Base-by-base conservation (phyloP, 2,113 vertebrate species). In the Chamaetylas fuelleborni region DNA sequence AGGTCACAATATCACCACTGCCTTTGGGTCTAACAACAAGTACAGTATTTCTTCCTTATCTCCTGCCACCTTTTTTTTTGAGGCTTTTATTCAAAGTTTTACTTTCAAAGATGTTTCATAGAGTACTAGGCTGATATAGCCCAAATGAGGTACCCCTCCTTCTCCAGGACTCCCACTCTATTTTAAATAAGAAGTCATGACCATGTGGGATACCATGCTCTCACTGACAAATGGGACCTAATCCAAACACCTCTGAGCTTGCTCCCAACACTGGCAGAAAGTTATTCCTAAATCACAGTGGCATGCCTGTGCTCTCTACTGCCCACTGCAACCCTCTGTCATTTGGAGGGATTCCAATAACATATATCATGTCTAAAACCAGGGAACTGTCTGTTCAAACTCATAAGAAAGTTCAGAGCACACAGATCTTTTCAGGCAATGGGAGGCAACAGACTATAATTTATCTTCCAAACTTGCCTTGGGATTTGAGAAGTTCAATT, bases 71-170 rank as follows among this genome's bases (percentile, higher is more conserved):
- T 80, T 71, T 76, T 86, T 85, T 82, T 57, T 29, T 38, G 22
- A 84, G 50, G 40, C 26, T 64, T 92, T 96, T 79, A 73, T 85
- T 92, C 69, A 16, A 89, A 87, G 25, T 91, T 85, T 80, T 82
- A 73, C 17, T 77, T 69, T 88, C 48, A 87, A 92, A 92, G 56
- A 33, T 2, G 4, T 40, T 84, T 72, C 9, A 3, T 26, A 42
- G 36, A 62, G 13, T 36, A 66, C 56, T 12, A 53, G 34, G 48
- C 14, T 62, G 77, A 62, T 54, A 76, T 0, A 76, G 51, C 6
- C 69, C 31, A 85, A 91, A 86, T 6, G 34, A 87, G 34, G 36
- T 20, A 89, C 25, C 22, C 20, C n/a, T 74, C 48, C 45, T 67
- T 89, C 85, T 70, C 77, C 66, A 90, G 48, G 51, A 84, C 86